These are phyloP conservation scores for Lacerta agilis DNA, from an alignment of 2,797 vertebrate genomes.

Conservation along the genomic window DNA sequence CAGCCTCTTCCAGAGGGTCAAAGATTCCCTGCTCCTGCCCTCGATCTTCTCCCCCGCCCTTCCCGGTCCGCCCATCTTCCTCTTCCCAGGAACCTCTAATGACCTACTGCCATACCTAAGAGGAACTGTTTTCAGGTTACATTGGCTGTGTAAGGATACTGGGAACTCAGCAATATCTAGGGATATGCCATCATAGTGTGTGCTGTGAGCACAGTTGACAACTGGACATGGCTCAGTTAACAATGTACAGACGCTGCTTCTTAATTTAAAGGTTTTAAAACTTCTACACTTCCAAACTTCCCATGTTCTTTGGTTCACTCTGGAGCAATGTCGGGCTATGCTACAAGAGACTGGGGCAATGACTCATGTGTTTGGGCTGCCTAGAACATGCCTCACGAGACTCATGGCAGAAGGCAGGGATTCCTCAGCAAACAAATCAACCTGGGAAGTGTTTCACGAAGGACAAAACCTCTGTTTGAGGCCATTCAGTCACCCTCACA, in stretches of 20 bases:
- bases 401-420: background rate
- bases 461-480: background rate
- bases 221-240: no score
- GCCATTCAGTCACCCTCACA: background rate
- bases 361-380: no score
- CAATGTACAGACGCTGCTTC: background rate
- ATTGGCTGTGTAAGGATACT: background rate
- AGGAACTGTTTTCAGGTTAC: background rate
- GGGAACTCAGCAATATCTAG: background rate
- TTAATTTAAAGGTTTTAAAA: background rate
- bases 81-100: no score
- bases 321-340: background rate
- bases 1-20: no score
- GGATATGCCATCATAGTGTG: background rate
- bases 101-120: background rate
- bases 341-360: background rate
- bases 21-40: background rate
- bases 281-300: background rate
- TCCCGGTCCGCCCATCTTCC: background rate
- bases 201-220: background rate
- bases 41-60: background rate
- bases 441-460: background rate
- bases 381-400: background rate
- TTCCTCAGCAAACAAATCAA: background rate
- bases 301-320: background rate